Base-by-base conservation (phyloP, 2,888 invertebrate species). In the Drosophila stalkeri region DNA sequence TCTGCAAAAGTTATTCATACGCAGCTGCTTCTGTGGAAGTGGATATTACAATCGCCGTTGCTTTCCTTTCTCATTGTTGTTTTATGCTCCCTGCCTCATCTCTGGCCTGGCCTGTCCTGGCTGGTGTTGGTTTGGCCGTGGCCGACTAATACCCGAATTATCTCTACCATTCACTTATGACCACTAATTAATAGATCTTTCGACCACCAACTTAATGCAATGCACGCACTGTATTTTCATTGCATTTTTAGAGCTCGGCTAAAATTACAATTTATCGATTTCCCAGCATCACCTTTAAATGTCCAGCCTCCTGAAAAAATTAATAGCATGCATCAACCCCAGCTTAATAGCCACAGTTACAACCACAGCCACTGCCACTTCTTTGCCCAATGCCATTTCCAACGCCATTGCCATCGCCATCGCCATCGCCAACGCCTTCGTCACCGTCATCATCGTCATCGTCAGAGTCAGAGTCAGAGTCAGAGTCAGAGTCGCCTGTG, bases 1-100 rank as follows among this genome's bases (percentile, higher is more conserved):
- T 81, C 75, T 69, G 66, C 44, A 64, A 80, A 80, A 80, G 66
- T 72, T 80, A 68, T 79, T 72, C 78, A 78, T 75, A 75, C 80
- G 64, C 63, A 68, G 66, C 72, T 78, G 67, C 57, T 63, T 62
- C 64, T 64, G 46, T 63, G 49, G 59, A 52, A 51, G 77, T 64
- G 56, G 33, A 55, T 68, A 46, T 46, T 64, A 60, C n/a, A 52
- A 23, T 55, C 18, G 14, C 55, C 46, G 16, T 57, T 44, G 52
- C 44, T 51, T 55, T 68, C 54, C 3, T 43, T 46, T 27, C 54
- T 43, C 18, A 55, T 55, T 39, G 23, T 11, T 37, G 20, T 23
- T 12, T 20, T n/a, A 14, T 23, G 3, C 23, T 55, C 27, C n/a
- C n/a, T 39, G 23, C 43, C 55, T 16, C 14, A 1, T 3, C 23